phyloP scores from a whole-genome alignment of 1,140 invertebrate genomes.

The Cydia strobilella region DNA sequence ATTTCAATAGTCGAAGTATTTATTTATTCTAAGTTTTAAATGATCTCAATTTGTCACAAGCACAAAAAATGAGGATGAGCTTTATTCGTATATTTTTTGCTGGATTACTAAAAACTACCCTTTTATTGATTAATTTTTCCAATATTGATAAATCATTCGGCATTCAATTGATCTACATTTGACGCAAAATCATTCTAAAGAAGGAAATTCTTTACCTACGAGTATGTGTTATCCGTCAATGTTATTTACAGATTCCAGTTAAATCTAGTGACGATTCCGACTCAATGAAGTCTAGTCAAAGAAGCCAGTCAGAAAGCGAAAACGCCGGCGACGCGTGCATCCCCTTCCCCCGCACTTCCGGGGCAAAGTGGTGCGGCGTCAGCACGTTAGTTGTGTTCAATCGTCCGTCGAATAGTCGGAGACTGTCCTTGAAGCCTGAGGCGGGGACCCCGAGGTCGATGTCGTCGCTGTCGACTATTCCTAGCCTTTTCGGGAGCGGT shows the following conservation, averaged over 20 bases:
- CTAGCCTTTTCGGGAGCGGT: slow-evolving; percentile 60
- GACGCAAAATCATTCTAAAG: too few species aligned
- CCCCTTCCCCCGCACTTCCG: slow-evolving; percentile 96
- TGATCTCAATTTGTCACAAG: too few species aligned
- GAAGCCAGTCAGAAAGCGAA: slow-evolving; percentile 71
- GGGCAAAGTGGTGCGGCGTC: slow-evolving; percentile 94
- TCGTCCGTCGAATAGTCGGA: slow-evolving; percentile 86
- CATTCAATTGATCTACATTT: too few species aligned
- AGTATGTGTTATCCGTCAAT: slow-evolving; percentile 14
- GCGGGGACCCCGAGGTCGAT: slow-evolving; percentile 84
- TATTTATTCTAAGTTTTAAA: too few species aligned
- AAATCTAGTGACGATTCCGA: slow-evolving; percentile 74
- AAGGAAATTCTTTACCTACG: too few species aligned
- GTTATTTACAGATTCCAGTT: slow-evolving; percentile 69
- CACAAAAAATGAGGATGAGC: too few species aligned
- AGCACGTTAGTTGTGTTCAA: slow-evolving; percentile 93
- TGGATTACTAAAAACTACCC: too few species aligned
- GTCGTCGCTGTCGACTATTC: slow-evolving; percentile 72
- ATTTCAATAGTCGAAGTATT: too few species aligned
- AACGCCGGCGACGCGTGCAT: slow-evolving; percentile 88
- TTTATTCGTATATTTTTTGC: too few species aligned
- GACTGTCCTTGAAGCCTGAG: slow-evolving; percentile 85
- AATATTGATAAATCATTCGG: too few species aligned
- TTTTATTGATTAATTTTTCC: too few species aligned
- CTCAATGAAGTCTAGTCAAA: slow-evolving; percentile 73